Evolutionary conservation across 2,113 vertebrate species (phyloP), one percentile per base, ranked within the genome.

Genomic region (Vanacampus margaritifer): DNA sequence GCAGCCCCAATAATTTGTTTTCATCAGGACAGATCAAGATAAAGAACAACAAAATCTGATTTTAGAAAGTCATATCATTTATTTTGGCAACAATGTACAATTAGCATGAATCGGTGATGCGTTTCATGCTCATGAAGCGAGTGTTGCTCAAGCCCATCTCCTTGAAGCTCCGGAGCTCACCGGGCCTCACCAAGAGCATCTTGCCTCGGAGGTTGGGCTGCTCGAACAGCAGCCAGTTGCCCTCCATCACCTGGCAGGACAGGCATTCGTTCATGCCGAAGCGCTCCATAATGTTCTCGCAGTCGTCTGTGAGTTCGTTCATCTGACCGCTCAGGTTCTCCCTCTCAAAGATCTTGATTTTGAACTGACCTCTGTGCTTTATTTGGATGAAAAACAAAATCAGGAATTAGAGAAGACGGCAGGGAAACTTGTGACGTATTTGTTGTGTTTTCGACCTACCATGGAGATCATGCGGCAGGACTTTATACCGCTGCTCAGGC

Each of bases 161-260:
- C 62, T 72, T 87, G 81, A 86, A 89, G 78, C 71, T 87, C 68
- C 76, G 81, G 83, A 89, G 83, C 79, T 90, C 89, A 36, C 88
- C 88, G n/a, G 89, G 89, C 79, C 68, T 88, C 67, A 90, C 14
- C 76, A 86, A 89, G 51, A 85, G 74, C 86, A 79, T 76, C 73
- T 19, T 87, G 71, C 89, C 89, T 72, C 85, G 86, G 84, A 68
- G 91, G 65, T 91, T 46, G 74, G 90, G 83, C 77, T 87, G 88
- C 78, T 92, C 91, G 50, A 86, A 92, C 83, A 92, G 80, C 73
- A 89, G 80, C 91, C 91, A 92, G 72, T 91, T 88, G 65, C 91
- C 91, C 0, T 91, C 90, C 86, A 90, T 85, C 72, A 92, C 89
- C 14, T 90, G 56, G 76, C 85, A 84, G 68, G 91, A 92, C 86